These are phyloP conservation scores for Neodontobutis hainanensis DNA, from an alignment of 2,113 vertebrate species.

Conservation along the genomic window DNA sequence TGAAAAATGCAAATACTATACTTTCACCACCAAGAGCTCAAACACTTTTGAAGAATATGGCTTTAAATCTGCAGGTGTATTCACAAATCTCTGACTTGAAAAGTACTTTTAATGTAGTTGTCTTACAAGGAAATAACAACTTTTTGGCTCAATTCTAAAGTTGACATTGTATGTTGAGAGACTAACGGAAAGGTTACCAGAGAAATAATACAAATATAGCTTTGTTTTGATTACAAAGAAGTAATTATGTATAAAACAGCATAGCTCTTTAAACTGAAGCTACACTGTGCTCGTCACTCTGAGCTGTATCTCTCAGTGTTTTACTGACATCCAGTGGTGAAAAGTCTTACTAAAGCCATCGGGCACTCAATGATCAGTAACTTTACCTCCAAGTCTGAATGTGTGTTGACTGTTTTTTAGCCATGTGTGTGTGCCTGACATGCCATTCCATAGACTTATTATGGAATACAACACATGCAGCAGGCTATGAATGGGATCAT, in stretches of 20 bases:
- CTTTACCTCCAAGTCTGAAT: constrained; percentile 8
- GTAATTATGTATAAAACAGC: neutral
- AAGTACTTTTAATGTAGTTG: constrained; percentile 24
- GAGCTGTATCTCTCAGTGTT: constrained; percentile 15
- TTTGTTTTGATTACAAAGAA: neutral
- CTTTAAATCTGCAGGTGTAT: constrained; percentile 24
- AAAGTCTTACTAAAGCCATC: constrained; percentile 22
- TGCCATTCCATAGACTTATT: constrained; percentile 2
- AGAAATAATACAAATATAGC: neutral
- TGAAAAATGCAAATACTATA: neutral
- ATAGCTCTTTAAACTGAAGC: neutral
- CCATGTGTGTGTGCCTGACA: constrained; percentile 9
- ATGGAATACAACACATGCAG: neutral
- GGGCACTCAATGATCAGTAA: constrained; percentile 3
- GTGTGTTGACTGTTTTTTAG: neutral
- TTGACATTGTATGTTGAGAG: neutral
- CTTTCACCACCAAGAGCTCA: neutral
- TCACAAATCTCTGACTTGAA: constrained; percentile 42
- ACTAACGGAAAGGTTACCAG: neutral
- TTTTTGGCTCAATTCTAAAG: constrained; percentile 18
- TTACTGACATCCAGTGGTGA: constrained; percentile 66
- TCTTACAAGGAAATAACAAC: constrained; percentile 15
- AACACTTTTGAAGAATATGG: constrained; percentile 20
- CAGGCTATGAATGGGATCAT: constrained; percentile 7
- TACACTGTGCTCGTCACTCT: neutral